A percentile compares a stretch with the other conserved stretches of the same genome.
phyloP scores from a whole-genome alignment of 1,140 invertebrate species.

The Drosophila grimshawi region DNA sequence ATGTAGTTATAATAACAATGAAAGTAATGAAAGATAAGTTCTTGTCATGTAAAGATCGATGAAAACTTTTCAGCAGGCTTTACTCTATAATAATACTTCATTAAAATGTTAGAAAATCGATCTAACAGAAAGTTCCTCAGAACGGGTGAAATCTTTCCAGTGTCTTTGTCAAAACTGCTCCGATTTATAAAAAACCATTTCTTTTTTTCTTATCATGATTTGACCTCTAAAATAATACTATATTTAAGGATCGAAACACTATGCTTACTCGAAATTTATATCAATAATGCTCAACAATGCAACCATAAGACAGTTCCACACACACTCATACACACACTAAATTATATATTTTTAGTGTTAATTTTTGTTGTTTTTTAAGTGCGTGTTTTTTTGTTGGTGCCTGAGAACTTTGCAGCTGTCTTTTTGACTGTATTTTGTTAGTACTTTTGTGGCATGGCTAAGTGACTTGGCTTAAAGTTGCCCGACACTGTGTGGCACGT shows the following conservation, averaged over 20 bases:
- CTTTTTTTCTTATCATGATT: no score
- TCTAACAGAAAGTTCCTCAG: no score
- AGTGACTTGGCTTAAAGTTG: conserved; percentile 19
- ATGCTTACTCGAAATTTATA: no score
- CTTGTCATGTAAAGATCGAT: not conserved
- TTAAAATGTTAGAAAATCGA: no score
- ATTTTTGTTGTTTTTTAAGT: not conserved
- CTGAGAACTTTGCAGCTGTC: conserved; percentile 1
- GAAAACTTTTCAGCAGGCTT: not conserved
- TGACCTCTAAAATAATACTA: no score
- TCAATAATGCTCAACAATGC: conserved; percentile 36
- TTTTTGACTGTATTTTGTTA: conserved; percentile 9
- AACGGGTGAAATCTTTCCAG: no score
- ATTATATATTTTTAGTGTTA: not conserved
- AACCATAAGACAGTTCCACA: conserved; percentile 8
- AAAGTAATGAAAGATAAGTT: no score
- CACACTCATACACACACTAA: conserved; percentile 2
- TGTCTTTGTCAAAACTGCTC: no score
- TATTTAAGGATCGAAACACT: no score
- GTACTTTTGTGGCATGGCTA: not conserved
- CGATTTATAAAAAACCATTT: no score
- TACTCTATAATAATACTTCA: no score
- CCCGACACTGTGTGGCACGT: not conserved
- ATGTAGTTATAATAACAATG: no score
- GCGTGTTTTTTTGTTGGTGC: conserved; percentile 1